Conservation (phyloP, 2,888 invertebrate species). For the Macaria liturata region DNA sequence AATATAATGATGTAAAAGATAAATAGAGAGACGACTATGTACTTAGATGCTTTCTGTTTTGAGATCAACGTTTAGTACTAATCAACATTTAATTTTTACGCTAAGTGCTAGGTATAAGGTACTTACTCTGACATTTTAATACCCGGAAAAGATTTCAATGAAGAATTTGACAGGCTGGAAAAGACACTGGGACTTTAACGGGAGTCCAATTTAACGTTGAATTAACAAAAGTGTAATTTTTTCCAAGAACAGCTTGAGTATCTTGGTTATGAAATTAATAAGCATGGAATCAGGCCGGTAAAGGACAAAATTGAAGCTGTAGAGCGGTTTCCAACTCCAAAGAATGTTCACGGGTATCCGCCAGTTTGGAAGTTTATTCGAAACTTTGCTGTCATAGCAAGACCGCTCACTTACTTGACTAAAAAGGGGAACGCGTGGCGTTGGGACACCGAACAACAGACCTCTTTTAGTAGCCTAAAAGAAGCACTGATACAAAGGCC, state of each 20-base stretch:
- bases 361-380: conserved; percentile 20
- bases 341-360: conserved; percentile 8
- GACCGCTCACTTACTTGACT: conserved; percentile 9
- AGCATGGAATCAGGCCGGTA: conserved; percentile 10
- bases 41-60: no score
- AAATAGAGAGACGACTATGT: no score
- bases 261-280: conserved; percentile 17
- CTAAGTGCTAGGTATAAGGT: no score
- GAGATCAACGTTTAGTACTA: no score
- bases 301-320: conserved; percentile 7
- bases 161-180: not conserved
- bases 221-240: conserved; percentile 14
- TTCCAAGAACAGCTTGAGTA: conserved; percentile 8
- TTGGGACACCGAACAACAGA: no score
- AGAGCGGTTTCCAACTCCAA: conserved; percentile 8
- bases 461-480: no score
- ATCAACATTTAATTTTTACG: no score
- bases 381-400: conserved; percentile 9
- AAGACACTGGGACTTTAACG: no score
- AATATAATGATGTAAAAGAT: no score
- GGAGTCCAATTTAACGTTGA: conserved; percentile 4
- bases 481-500: conserved; percentile 7
- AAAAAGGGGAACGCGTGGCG: conserved; percentile 3
- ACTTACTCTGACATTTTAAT: not conserved
- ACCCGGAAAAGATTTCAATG: not conserved